A percentile compares a stretch with the other conserved stretches of the same genome.
Conservation (phyloP, 2,113 vertebrate genomes). For the Anolis sagrei region DNA sequence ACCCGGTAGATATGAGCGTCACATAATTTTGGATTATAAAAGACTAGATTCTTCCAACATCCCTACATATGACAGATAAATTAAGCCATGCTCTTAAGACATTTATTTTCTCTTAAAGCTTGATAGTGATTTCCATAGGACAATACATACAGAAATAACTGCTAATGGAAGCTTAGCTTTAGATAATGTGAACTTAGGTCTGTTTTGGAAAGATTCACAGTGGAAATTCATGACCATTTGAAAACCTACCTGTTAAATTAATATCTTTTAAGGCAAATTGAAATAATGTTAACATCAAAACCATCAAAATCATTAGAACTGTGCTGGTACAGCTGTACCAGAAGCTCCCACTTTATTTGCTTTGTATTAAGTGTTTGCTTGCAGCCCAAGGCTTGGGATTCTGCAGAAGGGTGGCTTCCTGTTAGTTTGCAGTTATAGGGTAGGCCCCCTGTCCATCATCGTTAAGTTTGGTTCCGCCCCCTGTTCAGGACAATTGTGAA, state of each 20-base stretch:
- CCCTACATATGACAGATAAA: not conserved
- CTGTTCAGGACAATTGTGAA: no score
- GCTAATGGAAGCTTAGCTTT: slow-evolving; percentile 34
- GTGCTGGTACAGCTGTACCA: no score
- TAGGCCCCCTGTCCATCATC: no score
- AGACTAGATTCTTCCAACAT: not conserved
- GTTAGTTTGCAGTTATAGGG: no score
- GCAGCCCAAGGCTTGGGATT: no score
- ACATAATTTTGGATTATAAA: not conserved
- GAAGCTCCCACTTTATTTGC: no score
- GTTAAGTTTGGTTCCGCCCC: no score
- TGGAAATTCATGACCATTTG: not conserved
- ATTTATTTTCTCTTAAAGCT: not conserved
- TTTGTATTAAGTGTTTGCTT: no score
- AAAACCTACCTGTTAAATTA: not conserved
- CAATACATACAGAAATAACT: slow-evolving; percentile 8
- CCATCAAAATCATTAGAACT: no score
- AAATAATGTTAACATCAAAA: slow-evolving; percentile 31
- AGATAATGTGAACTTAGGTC: slow-evolving; percentile 27
- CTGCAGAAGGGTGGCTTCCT: no score
- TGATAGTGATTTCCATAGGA: slow-evolving; percentile 35
- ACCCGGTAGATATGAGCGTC: not conserved
- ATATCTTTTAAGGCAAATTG: slow-evolving; percentile 31
- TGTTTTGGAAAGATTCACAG: slow-evolving; percentile 16
- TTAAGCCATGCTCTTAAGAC: not conserved